Evolutionary conservation across 2,888 invertebrate genomes (phyloP).

Genomic region (Tachina fera): DNA sequence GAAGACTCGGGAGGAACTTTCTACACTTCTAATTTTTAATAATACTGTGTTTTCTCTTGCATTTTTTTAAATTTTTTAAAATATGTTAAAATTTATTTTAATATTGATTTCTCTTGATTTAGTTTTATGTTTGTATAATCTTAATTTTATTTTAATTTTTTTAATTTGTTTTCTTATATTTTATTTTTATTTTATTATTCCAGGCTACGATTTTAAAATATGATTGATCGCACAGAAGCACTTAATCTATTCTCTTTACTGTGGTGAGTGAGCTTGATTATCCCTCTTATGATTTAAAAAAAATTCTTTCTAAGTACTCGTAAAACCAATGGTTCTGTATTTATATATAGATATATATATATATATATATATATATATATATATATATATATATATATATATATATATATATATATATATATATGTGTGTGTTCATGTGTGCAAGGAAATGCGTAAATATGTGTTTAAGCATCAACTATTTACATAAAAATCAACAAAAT

Average conservation of each 20-base stretch:
- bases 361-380: not conserved
- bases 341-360: not conserved
- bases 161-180: not conserved
- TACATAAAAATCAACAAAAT: conserved; percentile 68
- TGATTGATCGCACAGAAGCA: conserved; percentile 27
- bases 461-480: conserved; percentile 54
- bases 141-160: not conserved
- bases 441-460: not conserved
- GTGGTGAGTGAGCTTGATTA: conserved; percentile 16
- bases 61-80: too few species aligned
- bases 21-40: too few species aligned
- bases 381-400: not conserved
- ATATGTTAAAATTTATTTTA: too few species aligned
- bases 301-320: not conserved
- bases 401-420: not conserved
- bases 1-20: too few species aligned
- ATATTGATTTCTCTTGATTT: too few species aligned
- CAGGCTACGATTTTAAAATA: conserved; percentile 40
- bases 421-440: not conserved
- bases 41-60: too few species aligned
- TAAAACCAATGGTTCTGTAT: not conserved
- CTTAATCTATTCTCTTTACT: conserved; percentile 22
- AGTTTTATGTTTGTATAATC: too few species aligned
- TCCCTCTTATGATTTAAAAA: not conserved
- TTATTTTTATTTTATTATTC: not conserved